Conservation (phyloP, 2,797 vertebrate genomes). For the Pantherophis vulpinus region DNA sequence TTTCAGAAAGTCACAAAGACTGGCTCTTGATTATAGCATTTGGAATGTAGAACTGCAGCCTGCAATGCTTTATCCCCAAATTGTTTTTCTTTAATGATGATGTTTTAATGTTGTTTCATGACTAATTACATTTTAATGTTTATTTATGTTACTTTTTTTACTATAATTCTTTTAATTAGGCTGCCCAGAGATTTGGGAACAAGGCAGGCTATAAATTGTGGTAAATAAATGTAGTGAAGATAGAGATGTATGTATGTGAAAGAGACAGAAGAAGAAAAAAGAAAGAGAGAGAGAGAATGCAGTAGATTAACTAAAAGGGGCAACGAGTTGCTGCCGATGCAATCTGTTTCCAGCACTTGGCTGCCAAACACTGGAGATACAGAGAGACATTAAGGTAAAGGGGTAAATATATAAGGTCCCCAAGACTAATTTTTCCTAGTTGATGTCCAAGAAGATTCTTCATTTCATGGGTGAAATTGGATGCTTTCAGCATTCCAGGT, state of each 20-base stretch:
- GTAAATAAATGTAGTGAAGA: background rate
- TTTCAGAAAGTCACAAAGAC: background rate
- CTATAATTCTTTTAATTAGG: rapidly evolving
- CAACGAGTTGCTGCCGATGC: background rate
- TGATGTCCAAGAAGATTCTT: background rate
- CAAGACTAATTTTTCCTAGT: background rate
- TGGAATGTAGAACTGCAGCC: background rate
- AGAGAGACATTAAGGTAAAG: background rate
- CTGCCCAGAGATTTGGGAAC: constrained; percentile 2
- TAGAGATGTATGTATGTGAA: background rate
- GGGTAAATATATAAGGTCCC: background rate
- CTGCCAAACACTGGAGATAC: background rate
- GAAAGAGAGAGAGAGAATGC: background rate
- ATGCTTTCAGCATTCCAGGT: constrained; percentile 7
- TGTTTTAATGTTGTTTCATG: background rate
- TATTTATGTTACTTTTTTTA: background rate
- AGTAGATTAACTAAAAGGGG: background rate
- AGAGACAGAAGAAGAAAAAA: background rate
- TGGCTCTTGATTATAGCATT: background rate
- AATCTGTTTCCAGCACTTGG: background rate
- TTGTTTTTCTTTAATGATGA: background rate
- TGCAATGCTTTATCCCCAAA: background rate
- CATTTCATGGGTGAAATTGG: background rate
- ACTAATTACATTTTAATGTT: background rate
- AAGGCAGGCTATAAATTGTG: background rate